Base-by-base conservation (phyloP, 2,797 vertebrate species). In the Muscicapa comitata region DNA sequence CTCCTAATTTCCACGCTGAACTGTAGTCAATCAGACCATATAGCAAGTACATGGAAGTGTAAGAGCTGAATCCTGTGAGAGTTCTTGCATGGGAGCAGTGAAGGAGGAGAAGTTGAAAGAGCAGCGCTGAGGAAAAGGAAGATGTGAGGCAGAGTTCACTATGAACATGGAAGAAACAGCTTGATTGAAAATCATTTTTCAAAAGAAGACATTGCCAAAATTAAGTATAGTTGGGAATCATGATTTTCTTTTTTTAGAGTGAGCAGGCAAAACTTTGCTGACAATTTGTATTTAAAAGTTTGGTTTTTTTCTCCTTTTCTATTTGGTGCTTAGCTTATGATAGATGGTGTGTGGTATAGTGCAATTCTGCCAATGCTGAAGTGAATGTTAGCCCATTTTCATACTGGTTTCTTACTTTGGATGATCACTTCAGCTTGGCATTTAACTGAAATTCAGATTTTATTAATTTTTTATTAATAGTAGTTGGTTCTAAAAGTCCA, bases 1-100 rank as follows among this genome's bases (percentile, higher is more conserved):
- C 45, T 85, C 80, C 88, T 92, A 4, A 88, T 96, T 97, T 96
- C 80, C 95, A 94, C 89, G 58, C 88, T 81, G 95, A 95, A 81
- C 94, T 90, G n/a, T 84, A 37, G 51, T 91, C 92, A 70, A 8
- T 70, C 87, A 91, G 63, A 78, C 42, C 31, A 16, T 51, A 25
- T 11, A 91, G 50, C 40, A 85, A 73, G 84, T 79, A 51, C 47
- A 26, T 33, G 85, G 75, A 91, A 82, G 43, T 65, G 61, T 75
- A 55, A 94, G 43, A 48, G 61, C 17, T 48, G 20, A 90, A 84
- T 75, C 48, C 50, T 57, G 40, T 86, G 81, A 66, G 42, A 47
- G 21, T 17, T 90, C 50, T 62, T 81, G n/a, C 74, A 67, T 57
- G 66, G 77, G 77, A 68, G 55, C 93, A 72, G 29, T 83, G 84